phyloP scores from a whole-genome alignment of 2,888 invertebrate species.

The Sinhomidia bicolor region DNA sequence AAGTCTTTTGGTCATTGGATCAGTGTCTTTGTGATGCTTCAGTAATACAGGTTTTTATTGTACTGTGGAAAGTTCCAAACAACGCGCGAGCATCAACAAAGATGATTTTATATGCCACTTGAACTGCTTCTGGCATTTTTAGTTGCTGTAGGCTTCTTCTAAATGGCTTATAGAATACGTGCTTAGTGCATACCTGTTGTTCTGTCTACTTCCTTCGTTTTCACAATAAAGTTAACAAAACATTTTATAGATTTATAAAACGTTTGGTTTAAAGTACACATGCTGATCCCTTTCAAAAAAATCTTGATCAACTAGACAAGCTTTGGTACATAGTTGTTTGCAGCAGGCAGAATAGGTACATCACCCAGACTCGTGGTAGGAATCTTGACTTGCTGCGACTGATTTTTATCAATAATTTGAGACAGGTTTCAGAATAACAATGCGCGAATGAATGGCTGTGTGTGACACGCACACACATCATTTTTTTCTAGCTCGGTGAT shows the following conservation, averaged over 20 bases:
- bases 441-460: neutral
- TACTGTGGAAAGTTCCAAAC: conserved; percentile 3
- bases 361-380: neutral
- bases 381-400: neutral
- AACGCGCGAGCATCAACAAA: neutral
- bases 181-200: neutral
- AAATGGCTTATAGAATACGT: neutral
- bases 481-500: neutral
- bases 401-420: conserved; percentile 21
- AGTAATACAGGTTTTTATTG: neutral
- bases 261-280: neutral
- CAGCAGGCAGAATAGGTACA: neutral
- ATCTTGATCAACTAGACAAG: neutral
- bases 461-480: neutral
- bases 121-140: neutral
- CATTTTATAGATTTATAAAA: too few relatives aligned
- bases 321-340: neutral
- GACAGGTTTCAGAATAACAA: conserved; percentile 29
- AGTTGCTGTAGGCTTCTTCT: neutral
- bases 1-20: too few relatives aligned
- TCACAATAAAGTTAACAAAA: neutral
- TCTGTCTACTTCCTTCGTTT: neutral
- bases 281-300: neutral
- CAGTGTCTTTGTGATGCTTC: neutral
- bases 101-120: neutral